Evolutionary conservation across 2,797 vertebrate genomes (phyloP).

Genomic region (Danio kyathit): DNA sequence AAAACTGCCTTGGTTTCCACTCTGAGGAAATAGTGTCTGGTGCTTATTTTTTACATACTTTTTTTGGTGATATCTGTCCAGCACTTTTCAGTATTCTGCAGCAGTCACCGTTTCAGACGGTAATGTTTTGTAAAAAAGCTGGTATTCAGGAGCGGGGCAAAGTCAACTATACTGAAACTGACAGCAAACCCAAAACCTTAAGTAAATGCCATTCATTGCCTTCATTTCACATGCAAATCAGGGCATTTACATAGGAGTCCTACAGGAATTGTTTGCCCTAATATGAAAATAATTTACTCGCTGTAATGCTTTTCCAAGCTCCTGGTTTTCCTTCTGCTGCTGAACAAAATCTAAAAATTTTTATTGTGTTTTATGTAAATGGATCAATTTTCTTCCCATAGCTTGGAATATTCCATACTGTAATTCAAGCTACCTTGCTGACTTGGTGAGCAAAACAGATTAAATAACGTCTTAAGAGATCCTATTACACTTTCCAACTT

Average conservation of each 20-base stretch:
- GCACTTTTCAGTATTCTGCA: not conserved
- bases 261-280: not conserved
- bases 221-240: conserved; percentile 14
- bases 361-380: too few species aligned
- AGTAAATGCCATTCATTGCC: not conserved
- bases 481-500: too few species aligned
- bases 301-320: not conserved
- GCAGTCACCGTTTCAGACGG: not conserved
- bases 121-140: conserved; percentile 4
- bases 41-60: conserved; percentile 6
- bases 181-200: not conserved
- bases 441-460: too few species aligned
- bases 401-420: too few species aligned
- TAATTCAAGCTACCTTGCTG: too few species aligned
- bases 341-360: too few species aligned
- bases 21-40: not conserved
- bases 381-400: too few species aligned
- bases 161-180: not conserved
- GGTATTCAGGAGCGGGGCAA: not conserved
- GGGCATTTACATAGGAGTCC: not conserved
- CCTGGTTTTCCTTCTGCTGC: not conserved
- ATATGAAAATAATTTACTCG: conserved; percentile 3
- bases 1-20: not conserved
- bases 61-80: not conserved
- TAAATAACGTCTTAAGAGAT: too few species aligned